Evolutionary conservation across 2,113 vertebrate species (phyloP).

Genomic region (Bagarius yarrelli): DNA sequence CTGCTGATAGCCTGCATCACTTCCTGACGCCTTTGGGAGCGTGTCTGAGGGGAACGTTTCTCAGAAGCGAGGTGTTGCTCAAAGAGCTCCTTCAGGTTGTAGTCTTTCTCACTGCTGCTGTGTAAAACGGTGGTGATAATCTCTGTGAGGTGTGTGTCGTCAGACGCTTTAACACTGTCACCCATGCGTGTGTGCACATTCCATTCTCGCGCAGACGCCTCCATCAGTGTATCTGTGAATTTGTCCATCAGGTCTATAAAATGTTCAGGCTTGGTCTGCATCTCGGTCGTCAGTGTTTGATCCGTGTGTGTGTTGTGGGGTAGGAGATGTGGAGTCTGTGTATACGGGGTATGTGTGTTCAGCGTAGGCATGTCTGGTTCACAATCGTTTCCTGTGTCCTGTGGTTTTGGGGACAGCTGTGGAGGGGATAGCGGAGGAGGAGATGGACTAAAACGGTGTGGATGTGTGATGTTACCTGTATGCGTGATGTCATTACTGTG

Average conservation of each 20-base stretch:
- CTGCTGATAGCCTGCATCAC: slow-evolving; percentile 76
- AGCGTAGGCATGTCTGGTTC: background rate
- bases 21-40: slow-evolving; percentile 82
- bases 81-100: slow-evolving; percentile 86
- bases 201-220: slow-evolving; percentile 75
- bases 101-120: slow-evolving; percentile 78
- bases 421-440: slow-evolving; percentile 84
- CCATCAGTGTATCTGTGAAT: slow-evolving; percentile 88
- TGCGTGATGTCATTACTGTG: slow-evolving; percentile 54
- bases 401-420: slow-evolving; percentile 81
- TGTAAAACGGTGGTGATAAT: slow-evolving; percentile 89
- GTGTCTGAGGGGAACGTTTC: slow-evolving; percentile 84
- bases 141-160: slow-evolving; percentile 79
- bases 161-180: slow-evolving; percentile 62
- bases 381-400: slow-evolving; percentile 65
- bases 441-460: slow-evolving; percentile 77
- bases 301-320: slow-evolving; percentile 69
- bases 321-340: slow-evolving; percentile 76
- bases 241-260: slow-evolving; percentile 84
- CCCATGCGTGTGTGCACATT: slow-evolving; percentile 65
- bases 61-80: slow-evolving; percentile 80
- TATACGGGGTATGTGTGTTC: slow-evolving; percentile 40
- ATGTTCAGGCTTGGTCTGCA: slow-evolving; percentile 59
- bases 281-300: slow-evolving; percentile 48
- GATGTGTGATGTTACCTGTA: slow-evolving; percentile 46